Base-by-base conservation (phyloP, 2,797 vertebrate genomes). In the Carcharodon carcharias region DNA sequence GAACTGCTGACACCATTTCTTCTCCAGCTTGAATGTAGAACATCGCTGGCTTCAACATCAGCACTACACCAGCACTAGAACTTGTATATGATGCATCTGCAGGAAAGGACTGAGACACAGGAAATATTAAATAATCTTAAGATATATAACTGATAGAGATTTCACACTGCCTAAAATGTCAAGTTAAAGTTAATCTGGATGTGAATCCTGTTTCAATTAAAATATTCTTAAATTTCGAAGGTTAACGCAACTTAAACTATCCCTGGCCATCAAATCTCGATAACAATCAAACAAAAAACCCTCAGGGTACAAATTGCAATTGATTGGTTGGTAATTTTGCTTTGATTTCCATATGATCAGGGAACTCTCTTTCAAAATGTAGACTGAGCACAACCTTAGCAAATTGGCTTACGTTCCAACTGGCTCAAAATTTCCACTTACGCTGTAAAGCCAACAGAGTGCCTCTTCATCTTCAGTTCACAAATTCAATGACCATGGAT, bases 61-160 rank as follows among this genome's bases (percentile, higher is more conserved):
- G 40, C 73, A 96, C 96, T 54, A 96, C 69, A 18, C 96, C 96
- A 54, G 96, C 96, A 89, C 96, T 96, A 0, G 91, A 56, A 28
- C 96, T 96, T 23, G 91, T 96, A 73, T 96, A 96, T 0, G 96
- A 96, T 3, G 96, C 50, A 45, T 96, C 91, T 50, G 61, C 89
- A 40, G 65, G 69, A 67, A 96, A 96, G 54, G 5, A 54, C 96
- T 96, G 80, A 56, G 58, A n/a, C 40, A 91, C 2, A 69, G 28
- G 26, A 35, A 56, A 71, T 6, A 56, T 3, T 8, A 77, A n/a
- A 8, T 77, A 9, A 73, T 16, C 50, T 71, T 8, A 77, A 77
- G 58, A 77, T 4, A 5, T 0, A 77, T 77, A 45, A 95, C 26
- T 58, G 2, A 50, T 6, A 26, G 82, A 58, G 1, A 77, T 95